Conservation (phyloP, 2,113 vertebrate genomes). For the Callithrix jacchus region DNA sequence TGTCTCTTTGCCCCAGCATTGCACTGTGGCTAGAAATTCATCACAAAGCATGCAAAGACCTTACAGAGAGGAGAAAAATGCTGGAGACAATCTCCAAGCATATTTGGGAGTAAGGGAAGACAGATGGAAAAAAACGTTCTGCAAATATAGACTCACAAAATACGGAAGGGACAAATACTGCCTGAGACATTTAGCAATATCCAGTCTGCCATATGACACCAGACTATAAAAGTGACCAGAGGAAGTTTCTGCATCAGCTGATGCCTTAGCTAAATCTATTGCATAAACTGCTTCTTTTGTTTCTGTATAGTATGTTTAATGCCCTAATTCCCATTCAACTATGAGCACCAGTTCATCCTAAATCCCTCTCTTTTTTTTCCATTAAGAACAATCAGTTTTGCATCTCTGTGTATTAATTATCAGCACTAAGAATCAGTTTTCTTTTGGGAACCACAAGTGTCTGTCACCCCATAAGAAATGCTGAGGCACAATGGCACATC, state of each 20-base stretch:
- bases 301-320: neutral
- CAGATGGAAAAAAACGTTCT: neutral
- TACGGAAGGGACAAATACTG: neutral
- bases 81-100: neutral
- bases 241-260: neutral
- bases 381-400: neutral
- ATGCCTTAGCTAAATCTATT: neutral
- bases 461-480: neutral
- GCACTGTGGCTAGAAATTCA: slow-evolving; percentile 38
- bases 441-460: neutral
- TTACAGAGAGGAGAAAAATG: slow-evolving; percentile 34
- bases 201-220: neutral
- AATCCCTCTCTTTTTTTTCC: neutral
- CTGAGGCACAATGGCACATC: neutral
- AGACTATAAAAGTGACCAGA: neutral
- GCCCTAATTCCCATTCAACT: neutral
- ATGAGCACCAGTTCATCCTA: neutral
- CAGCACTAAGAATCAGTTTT: neutral
- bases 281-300: neutral
- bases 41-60: neutral
- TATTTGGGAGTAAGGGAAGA: neutral
- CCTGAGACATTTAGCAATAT: neutral
- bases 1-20: slow-evolving; percentile 34
- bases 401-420: neutral
- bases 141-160: neutral